phyloP scores from a whole-genome alignment of 92 coral and sea anemone genomes.

The Bergia puertoricense region DNA sequence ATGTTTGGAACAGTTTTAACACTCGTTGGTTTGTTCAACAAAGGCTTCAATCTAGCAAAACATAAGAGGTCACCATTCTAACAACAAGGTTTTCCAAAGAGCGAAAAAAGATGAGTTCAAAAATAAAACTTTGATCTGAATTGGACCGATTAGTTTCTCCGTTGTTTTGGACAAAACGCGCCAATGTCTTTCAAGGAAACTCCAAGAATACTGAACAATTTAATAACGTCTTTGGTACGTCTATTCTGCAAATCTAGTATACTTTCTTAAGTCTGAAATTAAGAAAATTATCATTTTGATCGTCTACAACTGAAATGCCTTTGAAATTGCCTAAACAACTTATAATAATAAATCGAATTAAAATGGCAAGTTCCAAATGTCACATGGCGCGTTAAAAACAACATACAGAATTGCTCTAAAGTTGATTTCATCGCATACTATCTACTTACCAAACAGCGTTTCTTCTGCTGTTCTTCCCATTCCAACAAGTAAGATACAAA shows the following conservation, averaged over 20 bases:
- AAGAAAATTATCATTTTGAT: not conserved
- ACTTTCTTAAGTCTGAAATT: not conserved
- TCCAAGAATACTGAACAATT: not conserved
- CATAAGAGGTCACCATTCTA: not conserved
- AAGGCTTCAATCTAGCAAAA: not conserved
- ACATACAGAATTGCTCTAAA: not conserved
- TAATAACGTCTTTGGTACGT: not conserved
- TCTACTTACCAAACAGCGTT: slow-evolving; percentile 16
- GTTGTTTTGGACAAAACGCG: not conserved
- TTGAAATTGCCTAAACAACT: not conserved
- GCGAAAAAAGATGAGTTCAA: not conserved
- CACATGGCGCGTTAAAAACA: slow-evolving; percentile 16
- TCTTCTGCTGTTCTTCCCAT: slow-evolving; percentile 29
- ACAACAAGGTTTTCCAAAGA: not conserved
- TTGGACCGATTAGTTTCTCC: slow-evolving; percentile 7
- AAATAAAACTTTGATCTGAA: slow-evolving; percentile 8
- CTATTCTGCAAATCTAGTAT: not conserved
- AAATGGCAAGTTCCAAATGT: not conserved
- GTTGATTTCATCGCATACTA: not conserved
- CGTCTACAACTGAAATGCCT: not conserved
- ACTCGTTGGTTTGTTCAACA: slow-evolving; percentile 26
- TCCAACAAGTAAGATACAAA: not conserved
- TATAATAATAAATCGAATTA: not conserved
- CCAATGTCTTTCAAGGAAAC: not conserved
- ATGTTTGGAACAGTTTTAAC: not conserved